Conservation (phyloP, 1,140 invertebrate genomes). For the Eriosoma lanigerum region DNA sequence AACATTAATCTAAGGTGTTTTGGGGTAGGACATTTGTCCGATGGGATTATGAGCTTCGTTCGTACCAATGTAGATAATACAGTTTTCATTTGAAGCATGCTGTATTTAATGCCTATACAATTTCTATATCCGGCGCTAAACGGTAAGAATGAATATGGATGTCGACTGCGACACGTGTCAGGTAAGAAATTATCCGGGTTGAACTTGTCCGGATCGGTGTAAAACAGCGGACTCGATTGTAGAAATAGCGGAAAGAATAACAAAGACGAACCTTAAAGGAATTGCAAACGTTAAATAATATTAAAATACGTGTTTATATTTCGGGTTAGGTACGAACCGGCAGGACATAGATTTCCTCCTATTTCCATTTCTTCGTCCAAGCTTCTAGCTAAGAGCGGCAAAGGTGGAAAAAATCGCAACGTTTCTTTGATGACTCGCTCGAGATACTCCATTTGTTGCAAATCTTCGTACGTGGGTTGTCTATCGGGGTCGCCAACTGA, state of each 20-base stretch:
- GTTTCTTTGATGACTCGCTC: slow-evolving; percentile 61
- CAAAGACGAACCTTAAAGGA: slow-evolving; percentile 12
- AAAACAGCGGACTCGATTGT: slow-evolving; percentile 63
- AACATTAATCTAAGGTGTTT: slow-evolving; percentile 17
- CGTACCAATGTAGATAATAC: slow-evolving; percentile 60
- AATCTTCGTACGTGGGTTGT: slow-evolving; percentile 59
- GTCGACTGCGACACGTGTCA: slow-evolving; percentile 61
- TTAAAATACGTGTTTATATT: no score
- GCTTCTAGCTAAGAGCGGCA: slow-evolving; percentile 60
- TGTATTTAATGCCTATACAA: slow-evolving; percentile 61
- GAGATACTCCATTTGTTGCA: slow-evolving; percentile 61
- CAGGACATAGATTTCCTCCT: slow-evolving; percentile 48
- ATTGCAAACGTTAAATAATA: background rate
- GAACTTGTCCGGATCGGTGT: slow-evolving; percentile 56
- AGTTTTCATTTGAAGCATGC: slow-evolving; percentile 62
- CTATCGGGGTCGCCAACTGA: slow-evolving; percentile 55
- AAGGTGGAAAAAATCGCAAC: slow-evolving; percentile 60
- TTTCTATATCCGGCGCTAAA: slow-evolving; percentile 66
- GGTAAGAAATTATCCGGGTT: slow-evolving; percentile 63
- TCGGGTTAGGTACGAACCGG: no score
- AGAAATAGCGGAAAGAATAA: slow-evolving; percentile 54
- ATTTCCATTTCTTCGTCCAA: slow-evolving; percentile 56
- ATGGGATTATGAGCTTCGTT: slow-evolving; percentile 46
- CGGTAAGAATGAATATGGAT: slow-evolving; percentile 62
- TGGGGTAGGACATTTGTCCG: slow-evolving; percentile 30